Evolutionary conservation across 2,888 invertebrate genomes (phyloP).

Genomic region (Drosophila quinaria): DNA sequence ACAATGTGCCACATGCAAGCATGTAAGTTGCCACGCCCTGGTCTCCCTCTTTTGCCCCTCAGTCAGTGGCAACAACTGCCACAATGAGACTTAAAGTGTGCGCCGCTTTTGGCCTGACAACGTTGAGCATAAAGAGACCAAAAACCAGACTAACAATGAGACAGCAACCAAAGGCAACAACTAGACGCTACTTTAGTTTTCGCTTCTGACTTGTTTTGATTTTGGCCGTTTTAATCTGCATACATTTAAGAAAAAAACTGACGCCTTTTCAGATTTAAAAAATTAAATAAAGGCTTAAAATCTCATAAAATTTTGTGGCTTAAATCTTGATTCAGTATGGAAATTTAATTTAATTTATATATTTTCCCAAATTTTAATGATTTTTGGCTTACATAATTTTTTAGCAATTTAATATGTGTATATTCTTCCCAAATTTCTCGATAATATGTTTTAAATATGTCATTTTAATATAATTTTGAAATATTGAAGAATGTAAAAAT

Average conservation of each 20-base stretch:
- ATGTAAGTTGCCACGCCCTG: conserved; percentile 55
- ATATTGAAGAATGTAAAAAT: too few species aligned
- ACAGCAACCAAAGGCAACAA: conserved; percentile 7
- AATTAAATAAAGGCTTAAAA: background rate
- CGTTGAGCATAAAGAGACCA: conserved; percentile 18
- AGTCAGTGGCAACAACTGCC: conserved; percentile 19
- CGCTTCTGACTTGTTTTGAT: background rate
- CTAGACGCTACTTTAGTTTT: background rate
- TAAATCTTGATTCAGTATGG: too few species aligned
- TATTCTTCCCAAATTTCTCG: too few species aligned
- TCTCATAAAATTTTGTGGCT: background rate
- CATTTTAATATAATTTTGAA: too few species aligned
- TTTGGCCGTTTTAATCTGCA: background rate
- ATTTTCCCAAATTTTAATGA: too few species aligned
- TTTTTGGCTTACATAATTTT: too few species aligned
- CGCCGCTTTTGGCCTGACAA: conserved; percentile 45
- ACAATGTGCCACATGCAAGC: conserved; percentile 43
- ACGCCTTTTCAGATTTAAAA: background rate
- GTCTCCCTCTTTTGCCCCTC: conserved; percentile 9
- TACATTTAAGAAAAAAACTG: background rate
- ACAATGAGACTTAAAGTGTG: conserved; percentile 54
- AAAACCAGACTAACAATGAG: conserved; percentile 46
- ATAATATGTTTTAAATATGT: too few species aligned
- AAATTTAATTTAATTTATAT: too few species aligned
- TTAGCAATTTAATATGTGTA: too few species aligned